These are phyloP conservation scores for Aphodius sticticus DNA, from an alignment of 2,888 invertebrate genomes.

Conservation along the genomic window DNA sequence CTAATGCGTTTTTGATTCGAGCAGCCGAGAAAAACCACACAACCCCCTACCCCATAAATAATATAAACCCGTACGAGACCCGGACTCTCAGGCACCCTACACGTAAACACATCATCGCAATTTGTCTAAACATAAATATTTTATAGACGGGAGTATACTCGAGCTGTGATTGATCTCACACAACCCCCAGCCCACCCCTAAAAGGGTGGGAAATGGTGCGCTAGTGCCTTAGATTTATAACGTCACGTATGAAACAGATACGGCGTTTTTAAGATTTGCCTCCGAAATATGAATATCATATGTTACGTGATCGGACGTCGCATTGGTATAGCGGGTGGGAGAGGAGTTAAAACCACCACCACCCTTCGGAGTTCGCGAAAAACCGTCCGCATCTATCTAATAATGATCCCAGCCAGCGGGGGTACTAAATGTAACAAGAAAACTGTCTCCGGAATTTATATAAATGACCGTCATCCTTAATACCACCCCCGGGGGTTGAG, in stretches of 20 bases:
- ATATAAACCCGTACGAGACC: slow-evolving; percentile 9
- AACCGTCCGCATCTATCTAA: slow-evolving; percentile 24
- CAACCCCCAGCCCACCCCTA: slow-evolving; percentile 4
- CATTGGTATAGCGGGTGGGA: background rate
- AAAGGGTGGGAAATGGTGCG: slow-evolving; percentile 16
- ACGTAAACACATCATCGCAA: slow-evolving; percentile 33
- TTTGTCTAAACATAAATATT: slow-evolving; percentile 36
- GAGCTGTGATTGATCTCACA: slow-evolving; percentile 33
- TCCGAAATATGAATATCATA: slow-evolving; percentile 36
- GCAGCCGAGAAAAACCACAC: slow-evolving; percentile 9
- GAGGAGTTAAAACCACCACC: background rate
- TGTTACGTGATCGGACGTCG: slow-evolving; percentile 32
- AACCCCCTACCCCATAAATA: slow-evolving; percentile 12
- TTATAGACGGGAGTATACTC: slow-evolving; percentile 32
- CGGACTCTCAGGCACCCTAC: slow-evolving; percentile 9
- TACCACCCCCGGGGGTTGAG: slow-evolving; percentile 24
- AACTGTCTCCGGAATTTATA: slow-evolving; percentile 39
- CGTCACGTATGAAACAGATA: slow-evolving; percentile 35
- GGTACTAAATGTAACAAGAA: slow-evolving; percentile 37
- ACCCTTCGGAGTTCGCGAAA: background rate
- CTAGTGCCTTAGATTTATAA: slow-evolving; percentile 29
- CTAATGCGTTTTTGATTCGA: slow-evolving; percentile 22
- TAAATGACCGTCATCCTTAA: slow-evolving; percentile 38
- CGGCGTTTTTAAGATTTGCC: slow-evolving; percentile 30
- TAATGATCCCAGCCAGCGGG: slow-evolving; percentile 28